Evolutionary conservation across 1,140 invertebrate genomes (phyloP), one percentile per base, ranked within the genome.

Genomic region (Dreissena polymorpha): DNA sequence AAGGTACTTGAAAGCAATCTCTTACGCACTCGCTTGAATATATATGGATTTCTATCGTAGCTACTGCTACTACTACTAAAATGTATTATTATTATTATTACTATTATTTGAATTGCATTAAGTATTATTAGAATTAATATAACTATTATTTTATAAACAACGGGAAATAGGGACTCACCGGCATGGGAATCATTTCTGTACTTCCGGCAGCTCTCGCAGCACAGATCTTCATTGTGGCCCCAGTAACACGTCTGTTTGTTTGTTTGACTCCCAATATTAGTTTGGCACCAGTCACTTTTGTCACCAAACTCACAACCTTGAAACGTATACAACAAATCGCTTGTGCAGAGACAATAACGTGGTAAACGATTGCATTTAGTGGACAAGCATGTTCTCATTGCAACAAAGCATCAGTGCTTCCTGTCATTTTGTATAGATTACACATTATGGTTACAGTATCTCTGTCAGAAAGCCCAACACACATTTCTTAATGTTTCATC

Each of bases 201-300:
- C 25, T 72, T 71, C 13, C 51, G 53, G 51, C 82, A 84, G 2
- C 65, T 67, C 14, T 67, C 82, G 64, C 82, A 84, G 39, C 82
- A 84, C 13, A 84, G 67, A 50, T 84, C n/a, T 25, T 57, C 23
- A 49, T 84, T 84, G 39, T 84, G 55, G 27, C 82, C 82, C 13
- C 21, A 84, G 69, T 84, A 77, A 78, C 82, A 84, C 29, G 25
- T 77, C 25, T 50, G 53, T 77, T 74, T 77, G 27, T 71, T 23
- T 10, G 39, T 25, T 13, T 67, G 53, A n/a, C 64, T 49, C 3
- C 60, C 67, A 23, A 78, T 72, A 27, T 77, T 78, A 18, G 68
- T 39, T 16, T 65, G 74, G 64, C 82, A 84, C 82, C 82, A 84
- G 57, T 84, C 82, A 78, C 82, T 84, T 23, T 84, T 71, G 65